Evolutionary conservation across 2,888 invertebrate genomes (phyloP).

Genomic region (Kryphioiulus occultus): DNA sequence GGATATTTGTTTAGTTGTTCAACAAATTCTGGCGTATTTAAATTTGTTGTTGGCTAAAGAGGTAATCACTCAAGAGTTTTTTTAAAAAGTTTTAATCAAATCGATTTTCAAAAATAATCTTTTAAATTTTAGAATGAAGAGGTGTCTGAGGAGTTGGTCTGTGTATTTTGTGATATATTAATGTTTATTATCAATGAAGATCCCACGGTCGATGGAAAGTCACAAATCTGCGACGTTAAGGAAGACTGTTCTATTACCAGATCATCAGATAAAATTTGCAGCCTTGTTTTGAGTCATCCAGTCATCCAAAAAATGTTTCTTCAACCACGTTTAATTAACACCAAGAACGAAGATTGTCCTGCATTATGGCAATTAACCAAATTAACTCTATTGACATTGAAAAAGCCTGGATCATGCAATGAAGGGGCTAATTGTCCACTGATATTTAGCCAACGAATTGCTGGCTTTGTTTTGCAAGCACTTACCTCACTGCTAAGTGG

Average conservation of each 20-base stretch:
- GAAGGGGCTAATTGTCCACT: background rate
- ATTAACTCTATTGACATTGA: background rate
- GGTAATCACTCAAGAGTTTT: conserved; percentile 18
- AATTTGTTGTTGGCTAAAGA: conserved; percentile 12
- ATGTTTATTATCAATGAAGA: background rate
- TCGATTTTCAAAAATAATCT: background rate
- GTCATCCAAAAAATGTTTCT: conserved; percentile 8
- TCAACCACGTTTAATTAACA: background rate
- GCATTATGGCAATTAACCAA: background rate
- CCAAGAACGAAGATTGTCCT: background rate
- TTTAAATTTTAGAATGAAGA: conserved; percentile 11
- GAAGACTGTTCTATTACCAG: background rate
- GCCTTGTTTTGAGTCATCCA: conserved; percentile 19
- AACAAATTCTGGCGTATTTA: conserved; percentile 21
- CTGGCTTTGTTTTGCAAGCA: background rate
- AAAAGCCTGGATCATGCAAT: background rate
- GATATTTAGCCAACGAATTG: background rate
- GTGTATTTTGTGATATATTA: background rate
- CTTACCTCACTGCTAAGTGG: background rate
- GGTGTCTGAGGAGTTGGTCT: background rate
- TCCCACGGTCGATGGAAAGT: background rate
- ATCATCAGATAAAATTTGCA: background rate
- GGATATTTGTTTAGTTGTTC: background rate
- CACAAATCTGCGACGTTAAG: background rate
- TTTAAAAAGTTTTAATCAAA: background rate